A percentile compares a stretch with the other conserved stretches of the same genome.
phyloP scores from a whole-genome alignment of 2,888 invertebrate species.

The Drosophila percnosoma region DNA sequence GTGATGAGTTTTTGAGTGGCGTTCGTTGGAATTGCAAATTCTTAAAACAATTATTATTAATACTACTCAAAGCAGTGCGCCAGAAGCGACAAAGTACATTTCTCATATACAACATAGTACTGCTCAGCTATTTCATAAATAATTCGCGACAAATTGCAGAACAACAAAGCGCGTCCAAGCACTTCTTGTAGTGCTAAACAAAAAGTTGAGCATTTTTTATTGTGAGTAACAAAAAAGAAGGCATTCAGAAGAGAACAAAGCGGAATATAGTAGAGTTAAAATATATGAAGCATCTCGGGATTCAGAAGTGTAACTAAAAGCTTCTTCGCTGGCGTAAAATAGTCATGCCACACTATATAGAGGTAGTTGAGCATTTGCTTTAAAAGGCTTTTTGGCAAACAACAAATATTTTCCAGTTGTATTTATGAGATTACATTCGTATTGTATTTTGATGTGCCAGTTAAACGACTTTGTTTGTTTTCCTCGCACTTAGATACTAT shows the following conservation, averaged over 20 bases:
- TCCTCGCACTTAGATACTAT: not conserved
- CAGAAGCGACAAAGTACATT: slow-evolving; percentile 45
- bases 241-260: slow-evolving; percentile 38
- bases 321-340: slow-evolving; percentile 11
- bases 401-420: not conserved
- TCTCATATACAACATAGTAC: slow-evolving; percentile 21
- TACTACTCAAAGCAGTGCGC: slow-evolving; percentile 33
- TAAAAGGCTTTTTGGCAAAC: not conserved
- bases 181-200: slow-evolving; percentile 13
- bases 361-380: not conserved
- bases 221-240: slow-evolving; percentile 31
- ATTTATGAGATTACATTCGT: not conserved
- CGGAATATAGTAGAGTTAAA: slow-evolving; percentile 22
- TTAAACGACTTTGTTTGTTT: not conserved
- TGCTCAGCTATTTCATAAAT: slow-evolving; percentile 63
- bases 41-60: slow-evolving; percentile 58
- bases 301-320: slow-evolving; percentile 16
- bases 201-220: slow-evolving; percentile 55
- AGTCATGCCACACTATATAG: not conserved
- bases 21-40: slow-evolving; percentile 27
- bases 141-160: slow-evolving; percentile 65
- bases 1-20: slow-evolving; percentile 15
- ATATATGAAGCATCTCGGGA: slow-evolving; percentile 5
- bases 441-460: not conserved
- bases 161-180: slow-evolving; percentile 23